Base-by-base conservation (phyloP, 2,113 vertebrate genomes). In the Pitta sordida region DNA sequence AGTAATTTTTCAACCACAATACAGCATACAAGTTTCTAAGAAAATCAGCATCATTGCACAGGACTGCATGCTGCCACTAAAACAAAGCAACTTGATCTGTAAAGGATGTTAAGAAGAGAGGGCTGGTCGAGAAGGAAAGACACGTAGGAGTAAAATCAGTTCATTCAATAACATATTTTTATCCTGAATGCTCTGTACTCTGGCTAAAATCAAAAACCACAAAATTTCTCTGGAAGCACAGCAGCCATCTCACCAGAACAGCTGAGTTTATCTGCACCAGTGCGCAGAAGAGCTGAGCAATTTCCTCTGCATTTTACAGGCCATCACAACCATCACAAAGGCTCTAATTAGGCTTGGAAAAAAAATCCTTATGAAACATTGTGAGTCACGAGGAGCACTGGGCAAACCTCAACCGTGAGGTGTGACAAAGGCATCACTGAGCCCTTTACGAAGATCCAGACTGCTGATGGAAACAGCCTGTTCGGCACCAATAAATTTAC, bases 361-460 rank as follows among this genome's bases (percentile, higher is more conserved):
- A 91, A 77, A 58, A 0, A 43, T 80, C 52, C n/a, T n/a, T 71
- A 30, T 17, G 36, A 79, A 64, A 51, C 27, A 41, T 2, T 68
- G 13, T 88, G 62, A 95, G 70, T 93, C 91, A 95, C 34, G 43
- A 76, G 10, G 0, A 65, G 53, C 5, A 44, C 52, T 30, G 56
- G 0, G 6, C 71, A 94, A 69, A 63, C 59, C 58, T 84, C 91
- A 78, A 24, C 48, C 20, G 3, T 10, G 58, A 86, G 37, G 51
- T 0, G 3, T 14, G 32, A 87, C 60, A 71, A 71, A 68, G 29
- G 19, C 56, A 90, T 6, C 36, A 16, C 30, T 10, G 49, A 22
- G 23, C 29, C 11, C 23, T 43, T 1, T 2, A 32, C 0, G 2
- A 70, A 83, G 9, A 53, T n/a, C 8, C 17, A 44, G 3, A 18